These are phyloP conservation scores for Mesoclemmys tuberculata DNA, from an alignment of 2,113 vertebrate species.

Conservation along the genomic window DNA sequence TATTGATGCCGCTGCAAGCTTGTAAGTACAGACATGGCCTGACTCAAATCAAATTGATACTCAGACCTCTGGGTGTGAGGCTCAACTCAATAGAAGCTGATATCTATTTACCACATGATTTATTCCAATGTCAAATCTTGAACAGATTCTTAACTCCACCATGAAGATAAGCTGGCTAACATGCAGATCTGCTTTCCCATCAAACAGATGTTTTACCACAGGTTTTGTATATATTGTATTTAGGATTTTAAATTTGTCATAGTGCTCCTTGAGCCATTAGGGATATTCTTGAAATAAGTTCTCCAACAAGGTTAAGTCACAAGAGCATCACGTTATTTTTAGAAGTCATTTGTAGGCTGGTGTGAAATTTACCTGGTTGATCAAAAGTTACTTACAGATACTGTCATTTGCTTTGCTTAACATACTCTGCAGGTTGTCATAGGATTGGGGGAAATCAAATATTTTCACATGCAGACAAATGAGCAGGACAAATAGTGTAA, in stretches of 20 bases:
- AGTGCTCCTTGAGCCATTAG: not conserved
- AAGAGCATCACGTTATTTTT: fast-evolving
- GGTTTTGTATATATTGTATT: not conserved
- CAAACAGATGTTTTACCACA: not conserved
- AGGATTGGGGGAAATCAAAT: not conserved
- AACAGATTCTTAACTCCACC: not conserved
- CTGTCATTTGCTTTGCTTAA: conserved; percentile 25
- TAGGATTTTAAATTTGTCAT: not conserved
- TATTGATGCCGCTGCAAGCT: too few species aligned
- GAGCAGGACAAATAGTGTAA: not conserved
- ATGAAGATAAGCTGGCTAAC: not conserved
- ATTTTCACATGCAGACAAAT: not conserved
- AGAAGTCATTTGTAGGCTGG: fast-evolving
- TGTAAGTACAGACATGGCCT: too few species aligned
- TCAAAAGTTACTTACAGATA: conserved; percentile 57
- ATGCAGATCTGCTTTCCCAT: not conserved
- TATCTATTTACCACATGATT: not conserved
- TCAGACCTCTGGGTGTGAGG: not conserved
- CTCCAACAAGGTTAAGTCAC: not conserved
- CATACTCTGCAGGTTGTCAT: not conserved
- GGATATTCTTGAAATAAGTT: not conserved
- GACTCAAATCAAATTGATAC: too few species aligned
- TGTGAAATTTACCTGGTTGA: not conserved
- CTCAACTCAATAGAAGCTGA: not conserved
- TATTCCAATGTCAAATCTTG: not conserved